Evolutionary conservation across 2,888 invertebrate species (phyloP).

Genomic region (Epinotia brunnichana): DNA sequence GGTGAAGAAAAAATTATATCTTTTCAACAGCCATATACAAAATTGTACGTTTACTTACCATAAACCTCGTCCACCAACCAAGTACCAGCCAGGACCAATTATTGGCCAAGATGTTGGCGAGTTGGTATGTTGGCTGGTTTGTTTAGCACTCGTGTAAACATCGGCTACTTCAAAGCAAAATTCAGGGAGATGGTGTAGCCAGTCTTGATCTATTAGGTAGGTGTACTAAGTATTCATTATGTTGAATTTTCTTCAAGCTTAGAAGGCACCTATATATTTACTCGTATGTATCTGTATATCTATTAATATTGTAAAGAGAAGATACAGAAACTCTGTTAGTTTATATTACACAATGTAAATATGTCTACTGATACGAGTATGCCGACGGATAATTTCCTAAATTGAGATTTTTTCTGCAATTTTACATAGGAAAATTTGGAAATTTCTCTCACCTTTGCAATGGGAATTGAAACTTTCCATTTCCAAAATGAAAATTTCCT

Average conservation of each 20-base stretch:
- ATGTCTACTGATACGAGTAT: too few relatives aligned
- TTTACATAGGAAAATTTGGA: too few relatives aligned
- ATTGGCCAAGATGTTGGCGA: constrained; percentile 47
- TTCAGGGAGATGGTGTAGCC: constrained; percentile 10
- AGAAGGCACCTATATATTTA: too few relatives aligned
- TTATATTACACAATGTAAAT: too few relatives aligned
- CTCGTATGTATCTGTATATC: too few relatives aligned
- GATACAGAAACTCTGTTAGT: too few relatives aligned
- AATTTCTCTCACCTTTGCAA: too few relatives aligned
- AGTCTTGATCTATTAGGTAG: constrained; percentile 26
- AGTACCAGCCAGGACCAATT: constrained; percentile 7
- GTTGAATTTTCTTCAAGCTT: background rate
- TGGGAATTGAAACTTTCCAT: too few relatives aligned
- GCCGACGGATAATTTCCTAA: too few relatives aligned
- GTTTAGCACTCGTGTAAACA: constrained; percentile 78
- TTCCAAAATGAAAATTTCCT: too few relatives aligned
- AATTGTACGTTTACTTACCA: background rate
- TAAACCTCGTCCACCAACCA: background rate
- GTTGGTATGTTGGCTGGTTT: constrained; percentile 56
- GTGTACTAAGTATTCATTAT: background rate
- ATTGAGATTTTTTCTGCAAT: too few relatives aligned
- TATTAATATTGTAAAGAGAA: too few relatives aligned
- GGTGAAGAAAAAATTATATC: background rate
- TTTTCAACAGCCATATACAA: background rate
- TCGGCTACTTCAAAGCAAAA: constrained; percentile 75